Evolutionary conservation across 2,888 invertebrate genomes (phyloP).

Genomic region (Syrista parreyssii): DNA sequence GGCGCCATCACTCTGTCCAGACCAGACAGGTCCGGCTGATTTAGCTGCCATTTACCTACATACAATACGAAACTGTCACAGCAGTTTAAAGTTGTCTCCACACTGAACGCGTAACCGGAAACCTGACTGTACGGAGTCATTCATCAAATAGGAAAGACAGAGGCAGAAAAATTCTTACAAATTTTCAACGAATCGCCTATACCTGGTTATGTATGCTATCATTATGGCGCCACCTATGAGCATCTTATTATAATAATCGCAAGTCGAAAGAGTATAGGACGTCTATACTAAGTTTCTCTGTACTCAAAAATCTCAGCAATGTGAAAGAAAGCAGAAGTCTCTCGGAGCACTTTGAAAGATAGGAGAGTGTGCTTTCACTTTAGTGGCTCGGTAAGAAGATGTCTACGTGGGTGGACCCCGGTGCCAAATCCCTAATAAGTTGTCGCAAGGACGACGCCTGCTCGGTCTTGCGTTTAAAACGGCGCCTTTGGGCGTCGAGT

Average conservation of each 20-base stretch:
- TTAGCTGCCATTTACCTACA: not conserved
- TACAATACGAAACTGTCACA: not conserved
- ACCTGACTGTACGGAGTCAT: not conserved
- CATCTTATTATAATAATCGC: not conserved
- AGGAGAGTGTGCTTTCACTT: not conserved
- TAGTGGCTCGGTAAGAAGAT: not conserved
- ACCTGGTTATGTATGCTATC: too few relatives aligned
- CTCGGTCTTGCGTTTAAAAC: not conserved
- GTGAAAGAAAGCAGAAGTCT: not conserved
- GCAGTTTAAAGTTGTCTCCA: not conserved
- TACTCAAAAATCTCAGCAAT: not conserved
- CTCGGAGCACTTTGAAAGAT: not conserved
- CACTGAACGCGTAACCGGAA: not conserved
- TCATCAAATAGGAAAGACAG: not conserved
- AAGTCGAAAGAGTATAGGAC: not conserved
- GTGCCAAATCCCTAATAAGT: not conserved
- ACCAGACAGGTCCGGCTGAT: not conserved
- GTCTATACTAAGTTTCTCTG: not conserved
- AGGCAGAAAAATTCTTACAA: not conserved
- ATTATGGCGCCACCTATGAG: not conserved
- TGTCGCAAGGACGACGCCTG: not conserved
- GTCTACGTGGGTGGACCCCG: not conserved
- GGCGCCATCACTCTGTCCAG: slow-evolving; percentile 10
- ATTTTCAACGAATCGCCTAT: too few relatives aligned
- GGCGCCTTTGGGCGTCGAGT: not conserved